Base-by-base conservation (phyloP, 2,113 vertebrate genomes). In the Perca fluviatilis region DNA sequence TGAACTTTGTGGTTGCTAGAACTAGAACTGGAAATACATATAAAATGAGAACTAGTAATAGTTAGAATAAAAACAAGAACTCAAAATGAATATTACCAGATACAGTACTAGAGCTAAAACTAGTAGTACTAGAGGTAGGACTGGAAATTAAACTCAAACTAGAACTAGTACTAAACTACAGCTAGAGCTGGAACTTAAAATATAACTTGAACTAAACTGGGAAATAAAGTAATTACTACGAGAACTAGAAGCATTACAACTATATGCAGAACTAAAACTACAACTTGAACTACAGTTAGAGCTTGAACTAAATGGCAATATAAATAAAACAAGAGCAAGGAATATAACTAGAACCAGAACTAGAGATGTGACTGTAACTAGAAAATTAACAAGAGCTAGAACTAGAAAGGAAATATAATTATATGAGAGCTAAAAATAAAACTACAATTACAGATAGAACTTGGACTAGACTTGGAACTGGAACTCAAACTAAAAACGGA, bases 1-100 rank as follows among this genome's bases (percentile, higher is more conserved):
- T 58, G 27, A 82, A 83, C 58, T 79, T 78, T 68, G 58, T 30
- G 64, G 18, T n/a, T 27, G 16, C 5, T 15, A 10, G 4, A 50
- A 9, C 8, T 36, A n/a, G 19, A 47, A 49, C 13, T 77, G 25
- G 46, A 49, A 19, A 27, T 27, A 16, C 14, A 49, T 12, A 3
- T 15, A 8, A 1, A 76, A 21, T 11, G 21, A 54, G 21, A 54
- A 56, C 9, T 23, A 56, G n/a, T 56, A 23, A 5, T 23, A 12
- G 11, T 4, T 60, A 16, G 25, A 16, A 30, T 30, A 6, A 16
- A 30, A 60, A 43, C 40, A 43, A 43, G 40, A 43, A 23, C 10
- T 50, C 4, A 5, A 12, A n/a, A 54, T 54, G 53, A n/a, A 56
- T 56, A 23, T n/a, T 13, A 23, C 9, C 21, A 23, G 53, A 23